These are phyloP conservation scores for Acrobasis consociella DNA, from an alignment of 2,888 invertebrate genomes.

Conservation along the genomic window DNA sequence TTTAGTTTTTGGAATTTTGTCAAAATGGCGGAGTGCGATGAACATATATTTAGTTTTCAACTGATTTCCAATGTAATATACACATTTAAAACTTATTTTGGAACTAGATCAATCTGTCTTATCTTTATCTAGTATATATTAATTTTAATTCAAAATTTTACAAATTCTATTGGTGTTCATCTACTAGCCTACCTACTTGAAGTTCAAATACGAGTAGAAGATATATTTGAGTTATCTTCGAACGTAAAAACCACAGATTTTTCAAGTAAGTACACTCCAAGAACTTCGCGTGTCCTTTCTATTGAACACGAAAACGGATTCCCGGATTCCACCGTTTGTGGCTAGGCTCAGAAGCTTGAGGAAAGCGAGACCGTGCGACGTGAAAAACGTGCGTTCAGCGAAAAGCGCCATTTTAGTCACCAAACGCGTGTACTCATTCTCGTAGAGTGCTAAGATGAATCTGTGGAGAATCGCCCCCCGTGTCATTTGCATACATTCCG, in stretches of 20 bases:
- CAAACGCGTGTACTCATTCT: slow-evolving; percentile 44
- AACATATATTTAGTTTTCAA: background rate
- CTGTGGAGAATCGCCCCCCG: slow-evolving; percentile 53
- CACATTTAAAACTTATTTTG: too few relatives aligned
- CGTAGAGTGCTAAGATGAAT: slow-evolving; percentile 54
- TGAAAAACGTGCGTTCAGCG: background rate
- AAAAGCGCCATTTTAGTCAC: slow-evolving; percentile 49
- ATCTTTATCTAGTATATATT: background rate
- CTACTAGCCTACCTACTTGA: background rate
- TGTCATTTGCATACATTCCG: slow-evolving; percentile 62
- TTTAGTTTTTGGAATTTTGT: too few relatives aligned
- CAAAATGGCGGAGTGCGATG: too few relatives aligned
- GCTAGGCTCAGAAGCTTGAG: background rate
- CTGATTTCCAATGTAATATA: too few relatives aligned
- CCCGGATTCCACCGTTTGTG: too few relatives aligned
- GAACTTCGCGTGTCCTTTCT: too few relatives aligned
- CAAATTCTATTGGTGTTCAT: background rate
- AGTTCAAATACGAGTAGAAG: background rate
- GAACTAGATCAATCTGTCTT: background rate
- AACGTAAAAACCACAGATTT: too few relatives aligned
- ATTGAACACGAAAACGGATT: too few relatives aligned
- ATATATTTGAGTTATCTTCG: too few relatives aligned
- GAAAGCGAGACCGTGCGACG: background rate
- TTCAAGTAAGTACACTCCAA: too few relatives aligned
- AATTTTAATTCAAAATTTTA: background rate